phyloP scores from a whole-genome alignment of 2,888 invertebrate species.

The Harpagoxenus sublaevis region DNA sequence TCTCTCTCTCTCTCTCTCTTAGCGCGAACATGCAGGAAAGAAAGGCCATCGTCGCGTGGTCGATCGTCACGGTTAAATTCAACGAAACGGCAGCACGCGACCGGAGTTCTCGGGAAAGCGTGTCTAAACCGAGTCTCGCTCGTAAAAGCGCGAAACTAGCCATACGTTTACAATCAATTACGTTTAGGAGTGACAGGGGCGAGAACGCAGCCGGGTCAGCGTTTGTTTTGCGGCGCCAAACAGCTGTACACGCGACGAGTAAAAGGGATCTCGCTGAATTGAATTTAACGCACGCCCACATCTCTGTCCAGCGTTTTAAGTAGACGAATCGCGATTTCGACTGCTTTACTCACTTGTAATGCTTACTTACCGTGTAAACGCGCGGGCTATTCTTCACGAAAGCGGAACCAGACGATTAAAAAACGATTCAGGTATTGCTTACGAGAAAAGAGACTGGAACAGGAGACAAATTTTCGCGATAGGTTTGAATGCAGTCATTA shows the following conservation, averaged over 20 bases:
- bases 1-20: not conserved
- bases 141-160: slow-evolving; percentile 64
- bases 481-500: not conserved
- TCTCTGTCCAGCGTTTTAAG: slow-evolving; percentile 14
- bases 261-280: slow-evolving; percentile 54
- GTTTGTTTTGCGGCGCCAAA: slow-evolving; percentile 64
- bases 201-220: slow-evolving; percentile 29
- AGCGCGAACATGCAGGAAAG: slow-evolving; percentile 1
- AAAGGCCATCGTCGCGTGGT: slow-evolving; percentile 12
- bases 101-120: slow-evolving; percentile 61
- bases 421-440: not conserved
- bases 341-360: not conserved
- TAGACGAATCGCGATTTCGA: not conserved
- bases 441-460: not conserved
- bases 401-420: not conserved
- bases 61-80: slow-evolving; percentile 61
- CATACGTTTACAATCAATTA: slow-evolving; percentile 71
- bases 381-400: not conserved
- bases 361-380: not conserved
- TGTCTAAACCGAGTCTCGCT: slow-evolving; percentile 63
- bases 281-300: slow-evolving; percentile 54
- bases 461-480: not conserved
- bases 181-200: slow-evolving; percentile 25
- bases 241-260: slow-evolving; percentile 53
- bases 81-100: slow-evolving; percentile 50